Conservation (phyloP, 2,797 vertebrate species). For the Tamandua tetradactyla region DNA sequence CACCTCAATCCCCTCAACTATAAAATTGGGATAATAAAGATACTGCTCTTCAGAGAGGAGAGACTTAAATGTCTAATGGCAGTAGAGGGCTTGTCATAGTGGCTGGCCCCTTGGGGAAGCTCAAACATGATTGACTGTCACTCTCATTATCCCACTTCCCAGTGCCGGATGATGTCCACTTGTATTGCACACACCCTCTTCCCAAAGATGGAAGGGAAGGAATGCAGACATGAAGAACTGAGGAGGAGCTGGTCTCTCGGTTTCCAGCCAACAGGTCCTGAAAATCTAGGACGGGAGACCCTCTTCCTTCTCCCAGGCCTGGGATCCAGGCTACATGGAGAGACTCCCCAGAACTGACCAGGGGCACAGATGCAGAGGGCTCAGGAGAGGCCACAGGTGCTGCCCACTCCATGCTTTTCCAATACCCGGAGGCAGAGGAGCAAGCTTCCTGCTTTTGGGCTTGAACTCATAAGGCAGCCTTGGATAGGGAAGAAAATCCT, state of each 20-base stretch:
- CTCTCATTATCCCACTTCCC: not conserved
- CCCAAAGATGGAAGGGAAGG: not conserved
- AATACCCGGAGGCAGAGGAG: fast-evolving
- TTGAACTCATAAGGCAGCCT: not conserved
- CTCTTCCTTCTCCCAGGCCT: not conserved
- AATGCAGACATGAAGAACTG: fast-evolving
- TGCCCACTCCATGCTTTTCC: fast-evolving
- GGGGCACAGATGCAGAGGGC: fast-evolving
- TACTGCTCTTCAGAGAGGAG: not conserved
- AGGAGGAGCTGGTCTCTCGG: fast-evolving
- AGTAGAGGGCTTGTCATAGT: not conserved
- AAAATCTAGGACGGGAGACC: not conserved
- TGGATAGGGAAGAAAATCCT: not conserved
- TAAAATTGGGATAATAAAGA: not conserved
- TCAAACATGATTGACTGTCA: fast-evolving
- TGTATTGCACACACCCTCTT: not conserved
- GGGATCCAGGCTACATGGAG: fast-evolving
- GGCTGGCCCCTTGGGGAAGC: not conserved
- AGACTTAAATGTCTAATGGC: not conserved
- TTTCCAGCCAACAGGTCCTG: too few relatives aligned
- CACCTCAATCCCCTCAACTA: too few relatives aligned
- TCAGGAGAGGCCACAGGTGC: fast-evolving
- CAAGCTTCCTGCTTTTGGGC: fast-evolving
- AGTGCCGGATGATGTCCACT: not conserved
- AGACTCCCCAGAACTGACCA: not conserved